phyloP scores from a whole-genome alignment of 2,113 vertebrate species.

The Oryzias celebensis region DNA sequence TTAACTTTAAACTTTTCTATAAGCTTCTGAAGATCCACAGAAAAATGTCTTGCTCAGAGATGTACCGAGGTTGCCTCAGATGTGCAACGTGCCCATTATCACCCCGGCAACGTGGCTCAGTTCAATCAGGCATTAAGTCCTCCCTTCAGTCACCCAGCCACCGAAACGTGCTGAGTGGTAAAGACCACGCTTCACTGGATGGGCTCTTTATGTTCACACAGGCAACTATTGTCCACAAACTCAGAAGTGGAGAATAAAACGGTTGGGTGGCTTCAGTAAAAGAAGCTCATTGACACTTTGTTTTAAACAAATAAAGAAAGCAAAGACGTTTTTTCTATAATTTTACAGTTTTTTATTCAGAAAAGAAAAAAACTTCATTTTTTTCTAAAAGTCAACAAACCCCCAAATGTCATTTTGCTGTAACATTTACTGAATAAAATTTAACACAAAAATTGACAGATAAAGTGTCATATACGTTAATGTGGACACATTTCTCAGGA shows the following conservation, averaged over 20 bases:
- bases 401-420: no score
- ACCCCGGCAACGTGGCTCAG: constrained; percentile 51
- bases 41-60: constrained; percentile 17
- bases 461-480: no score
- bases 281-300: no score
- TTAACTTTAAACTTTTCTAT: constrained; percentile 6
- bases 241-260: constrained; percentile 7
- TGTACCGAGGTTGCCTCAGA: not conserved
- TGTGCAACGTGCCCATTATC: constrained; percentile 32
- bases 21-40: not conserved
- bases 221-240: constrained; percentile 13
- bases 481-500: no score
- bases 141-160: constrained; percentile 19
- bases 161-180: constrained; percentile 4
- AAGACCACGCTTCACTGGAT: constrained; percentile 28
- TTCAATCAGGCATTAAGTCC: constrained; percentile 38
- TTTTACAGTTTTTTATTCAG: no score
- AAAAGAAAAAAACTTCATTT: no score
- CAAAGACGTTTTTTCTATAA: no score
- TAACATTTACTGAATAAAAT: no score
- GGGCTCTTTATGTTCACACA: constrained; percentile 23
- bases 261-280: not conserved
- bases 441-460: no score
- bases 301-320: no score
- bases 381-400: no score